These are phyloP conservation scores for Siderastrea radians DNA, from an alignment of 92 coral and sea anemone species.

Conservation along the genomic window DNA sequence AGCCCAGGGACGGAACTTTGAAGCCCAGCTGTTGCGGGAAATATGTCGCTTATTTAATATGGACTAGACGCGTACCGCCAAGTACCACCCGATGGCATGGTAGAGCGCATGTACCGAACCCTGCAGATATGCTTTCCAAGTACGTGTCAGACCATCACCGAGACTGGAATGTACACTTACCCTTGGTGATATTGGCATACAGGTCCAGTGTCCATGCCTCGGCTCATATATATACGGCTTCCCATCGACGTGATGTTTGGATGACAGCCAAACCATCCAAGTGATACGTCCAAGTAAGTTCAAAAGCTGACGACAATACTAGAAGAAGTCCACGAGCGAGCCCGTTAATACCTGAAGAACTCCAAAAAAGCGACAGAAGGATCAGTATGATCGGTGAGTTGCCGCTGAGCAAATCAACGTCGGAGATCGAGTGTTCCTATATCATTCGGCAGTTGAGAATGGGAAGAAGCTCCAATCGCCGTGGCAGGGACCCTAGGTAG, in stretches of 20 bases:
- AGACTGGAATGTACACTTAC: slow-evolving; percentile 60
- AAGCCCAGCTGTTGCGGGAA: slow-evolving; percentile 43
- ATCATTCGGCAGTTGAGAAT: too few species aligned
- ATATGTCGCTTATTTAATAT: slow-evolving; percentile 17
- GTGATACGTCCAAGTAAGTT: too few species aligned
- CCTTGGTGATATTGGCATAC: slow-evolving; percentile 52
- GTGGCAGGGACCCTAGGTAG: too few species aligned
- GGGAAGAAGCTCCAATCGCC: too few species aligned
- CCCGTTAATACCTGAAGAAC: too few species aligned
- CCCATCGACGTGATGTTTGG: too few species aligned
- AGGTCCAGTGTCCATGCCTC: slow-evolving; percentile 46
- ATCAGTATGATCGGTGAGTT: too few species aligned
- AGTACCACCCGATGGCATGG: slow-evolving; percentile 63
- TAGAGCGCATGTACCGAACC: slow-evolving; percentile 50
- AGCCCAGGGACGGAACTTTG: slow-evolving; percentile 65
- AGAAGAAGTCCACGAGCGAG: too few species aligned
- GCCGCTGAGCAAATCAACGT: too few species aligned
- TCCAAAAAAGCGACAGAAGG: too few species aligned
- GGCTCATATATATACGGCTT: neutral
- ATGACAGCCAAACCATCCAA: too few species aligned
- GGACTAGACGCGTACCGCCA: slow-evolving; percentile 18
- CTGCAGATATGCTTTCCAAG: slow-evolving; percentile 55
- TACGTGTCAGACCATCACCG: slow-evolving; percentile 50
- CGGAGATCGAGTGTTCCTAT: slow-evolving; percentile 48
- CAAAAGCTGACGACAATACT: too few species aligned